Evolutionary conservation across 1,140 invertebrate genomes (phyloP), one percentile per base, ranked within the genome.

Genomic region (Drosophila teissieri): DNA sequence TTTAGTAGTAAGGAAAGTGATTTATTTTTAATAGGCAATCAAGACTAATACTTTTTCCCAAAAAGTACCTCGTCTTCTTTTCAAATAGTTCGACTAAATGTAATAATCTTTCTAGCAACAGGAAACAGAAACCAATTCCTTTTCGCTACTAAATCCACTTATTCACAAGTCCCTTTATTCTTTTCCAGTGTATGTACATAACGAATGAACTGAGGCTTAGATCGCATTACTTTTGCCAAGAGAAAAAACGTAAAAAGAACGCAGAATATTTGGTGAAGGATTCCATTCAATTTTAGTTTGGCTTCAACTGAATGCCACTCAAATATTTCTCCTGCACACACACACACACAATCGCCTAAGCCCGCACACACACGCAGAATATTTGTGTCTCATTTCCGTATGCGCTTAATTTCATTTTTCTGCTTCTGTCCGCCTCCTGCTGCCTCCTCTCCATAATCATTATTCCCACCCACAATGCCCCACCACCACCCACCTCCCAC

Each of bases 331-430:
- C 61, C 64, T 31, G 31, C 64, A 74, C 61, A 80, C 52, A 42
- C 57, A 79, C 58, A 37, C 14, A 39, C 37, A 37, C 36, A 37
- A 12, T 57, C 54, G 46, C 63, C 67, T 72, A 57, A 55, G 61
- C 60, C 55, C 56, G 54, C 42, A 54, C 61, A 72, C 78, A 73
- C 74, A 76, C 70, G 70, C 73, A 52, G 39, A 72, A 56, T 56
- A 74, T 89, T 90, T 90, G 80, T 90, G 85, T 90, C 85, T 89
- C 80, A 89, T 89, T 89, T 89, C 85, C 85, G 84, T 81, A 85
- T 85, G 77, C 78, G 85, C 86, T 89, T 88, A 83, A 84, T 88
- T 91, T 91, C 68, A 75, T 80, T 91, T 91, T 78, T 82, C 63
- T 91, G 63, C 64, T 73, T 57, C 53, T 76, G 42, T 58, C 61